Evolutionary conservation across 2,888 invertebrate species (phyloP), one percentile per base, ranked within the genome.

Genomic region (Ochropleura plecta): DNA sequence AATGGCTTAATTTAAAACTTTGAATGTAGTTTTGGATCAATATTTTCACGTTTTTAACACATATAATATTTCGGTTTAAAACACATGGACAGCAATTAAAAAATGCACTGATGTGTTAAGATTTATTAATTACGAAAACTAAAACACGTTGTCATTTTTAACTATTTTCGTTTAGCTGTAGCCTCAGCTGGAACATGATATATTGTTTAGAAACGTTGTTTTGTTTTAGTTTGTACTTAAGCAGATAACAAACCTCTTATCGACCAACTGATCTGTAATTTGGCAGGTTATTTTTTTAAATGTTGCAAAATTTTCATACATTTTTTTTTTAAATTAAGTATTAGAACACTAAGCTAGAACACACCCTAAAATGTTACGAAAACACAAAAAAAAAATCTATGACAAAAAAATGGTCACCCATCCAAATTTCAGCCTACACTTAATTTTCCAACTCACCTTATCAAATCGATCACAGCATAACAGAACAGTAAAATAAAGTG

Each of bases 381-480:
- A 9, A 7, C 12, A n/a, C 0, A 60, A 60, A 44, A 3, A 42
- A 60, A 10, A 18, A 18, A 5, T 30, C 60, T 5, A 40, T 6
- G 5, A 8, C 6, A 40, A 18, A 69, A n/a, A 49, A 75, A 65
- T 1, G 60, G 60, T 60, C 48, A 72, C 78, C 48, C 64, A 53
- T 60, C 77, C 72, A 78, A 60, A 68, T 8, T 6, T 20, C 6
- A 16, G 51, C 14, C 40, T 16, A 4, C 64, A 48, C 20, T 46
- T 40, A 14, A 14, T 44, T 63, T 7, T 40, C 1, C 65, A 12
- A 79, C 87, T 85, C 62, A 87, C 87, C 86, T 86, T 65, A 59
- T 12, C 9, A 30, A 79, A 65, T 63, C 55, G 64, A 76, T 82
- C 83, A 81, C 85, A 71, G 86, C 88, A 88, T 86, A 87, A 87